phyloP scores from a whole-genome alignment of 2,113 vertebrate species.

The Leucosticte australis region DNA sequence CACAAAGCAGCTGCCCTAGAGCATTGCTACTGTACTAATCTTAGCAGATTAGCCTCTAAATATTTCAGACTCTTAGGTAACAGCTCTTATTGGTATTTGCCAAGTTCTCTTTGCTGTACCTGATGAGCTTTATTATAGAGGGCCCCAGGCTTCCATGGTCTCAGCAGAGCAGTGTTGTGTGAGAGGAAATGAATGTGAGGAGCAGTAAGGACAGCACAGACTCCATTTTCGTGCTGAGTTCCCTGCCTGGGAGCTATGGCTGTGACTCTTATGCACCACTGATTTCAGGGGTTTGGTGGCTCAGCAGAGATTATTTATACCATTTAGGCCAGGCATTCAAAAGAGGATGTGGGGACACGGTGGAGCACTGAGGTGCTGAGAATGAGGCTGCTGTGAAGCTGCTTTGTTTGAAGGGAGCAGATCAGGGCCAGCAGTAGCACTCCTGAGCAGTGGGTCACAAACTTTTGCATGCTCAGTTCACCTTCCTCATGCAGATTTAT shows the following conservation, averaged over 20 bases:
- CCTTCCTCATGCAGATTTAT: neutral
- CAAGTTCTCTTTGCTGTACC: neutral
- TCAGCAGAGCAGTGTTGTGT: neutral
- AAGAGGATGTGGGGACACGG: neutral
- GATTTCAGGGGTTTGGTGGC: neutral
- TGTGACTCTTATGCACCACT: neutral
- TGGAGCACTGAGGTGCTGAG: neutral
- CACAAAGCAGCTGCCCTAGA: neutral
- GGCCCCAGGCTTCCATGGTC: neutral
- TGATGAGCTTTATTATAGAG: neutral
- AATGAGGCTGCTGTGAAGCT: neutral
- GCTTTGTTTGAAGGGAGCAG: neutral
- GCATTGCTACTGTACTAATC: neutral
- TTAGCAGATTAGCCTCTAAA: neutral
- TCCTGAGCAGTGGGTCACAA: neutral
- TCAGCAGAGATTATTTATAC: neutral
- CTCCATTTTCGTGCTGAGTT: neutral
- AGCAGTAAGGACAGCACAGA: neutral
- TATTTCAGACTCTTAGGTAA: slow-evolving; percentile 19
- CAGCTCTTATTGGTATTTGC: neutral
- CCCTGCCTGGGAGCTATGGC: neutral
- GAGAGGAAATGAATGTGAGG: neutral
- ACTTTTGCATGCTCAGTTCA: neutral
- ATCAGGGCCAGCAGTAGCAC: neutral
- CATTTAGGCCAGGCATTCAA: neutral